Conservation (phyloP, 2,113 vertebrate species). For the Varanus komodoensis region DNA sequence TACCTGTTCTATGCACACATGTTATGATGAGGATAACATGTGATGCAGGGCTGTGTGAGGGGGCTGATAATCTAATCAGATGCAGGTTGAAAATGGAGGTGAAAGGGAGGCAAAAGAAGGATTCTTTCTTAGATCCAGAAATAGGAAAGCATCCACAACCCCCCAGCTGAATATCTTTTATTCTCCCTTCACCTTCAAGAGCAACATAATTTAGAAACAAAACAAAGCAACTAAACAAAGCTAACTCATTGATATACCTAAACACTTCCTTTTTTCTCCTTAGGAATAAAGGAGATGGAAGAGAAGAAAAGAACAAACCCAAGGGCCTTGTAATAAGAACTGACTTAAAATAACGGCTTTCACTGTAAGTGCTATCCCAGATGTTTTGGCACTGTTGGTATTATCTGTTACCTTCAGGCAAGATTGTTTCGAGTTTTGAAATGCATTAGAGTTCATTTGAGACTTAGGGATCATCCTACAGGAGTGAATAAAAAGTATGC, state of each 20-base stretch:
- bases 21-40: not conserved
- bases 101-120: not conserved
- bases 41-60: constrained; percentile 17
- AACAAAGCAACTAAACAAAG: not conserved
- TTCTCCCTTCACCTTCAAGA: constrained; percentile 29
- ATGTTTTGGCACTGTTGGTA: not conserved
- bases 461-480: constrained; percentile 39
- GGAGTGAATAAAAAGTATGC: constrained; percentile 51
- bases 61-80: not conserved
- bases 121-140: no score
- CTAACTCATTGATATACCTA: not conserved
- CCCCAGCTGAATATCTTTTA: not conserved
- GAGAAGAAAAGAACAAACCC: not conserved
- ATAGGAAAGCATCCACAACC: not conserved
- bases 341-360: not conserved
- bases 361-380: not conserved
- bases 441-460: constrained; percentile 40
- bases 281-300: not conserved
- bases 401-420: constrained; percentile 46
- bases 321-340: not conserved
- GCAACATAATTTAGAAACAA: not conserved
- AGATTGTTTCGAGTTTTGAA: constrained; percentile 49
- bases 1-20: not conserved
- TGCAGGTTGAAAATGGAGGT: not conserved
- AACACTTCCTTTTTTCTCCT: not conserved